Conservation (phyloP, 2,113 vertebrate species). For the Plestiodon gilberti region DNA sequence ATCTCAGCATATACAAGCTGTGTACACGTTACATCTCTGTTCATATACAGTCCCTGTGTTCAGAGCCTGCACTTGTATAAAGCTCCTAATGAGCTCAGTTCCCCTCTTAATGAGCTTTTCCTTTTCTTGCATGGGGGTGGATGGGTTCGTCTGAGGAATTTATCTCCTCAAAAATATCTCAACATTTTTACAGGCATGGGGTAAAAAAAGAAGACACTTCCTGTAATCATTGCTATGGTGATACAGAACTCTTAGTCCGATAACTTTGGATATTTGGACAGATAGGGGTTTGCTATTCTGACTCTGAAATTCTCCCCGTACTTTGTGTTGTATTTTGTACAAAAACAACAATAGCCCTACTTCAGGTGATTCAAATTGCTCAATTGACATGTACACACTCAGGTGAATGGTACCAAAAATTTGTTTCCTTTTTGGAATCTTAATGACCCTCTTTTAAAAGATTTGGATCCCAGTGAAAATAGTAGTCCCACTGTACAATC, state of each 20-base stretch:
- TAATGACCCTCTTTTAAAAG: slow-evolving; percentile 32
- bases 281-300: slow-evolving; percentile 22
- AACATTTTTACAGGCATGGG: not conserved
- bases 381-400: slow-evolving; percentile 7
- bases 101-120: not conserved
- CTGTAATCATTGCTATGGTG: not conserved
- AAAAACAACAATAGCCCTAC: not conserved
- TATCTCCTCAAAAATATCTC: not conserved
- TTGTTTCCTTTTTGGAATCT: slow-evolving; percentile 21
- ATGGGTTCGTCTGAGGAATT: not conserved
- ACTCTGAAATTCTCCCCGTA: not conserved
- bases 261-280: not conserved
- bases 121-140: not conserved
- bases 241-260: slow-evolving; percentile 7
- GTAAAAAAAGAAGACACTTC: not conserved
- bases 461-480: slow-evolving; percentile 35
- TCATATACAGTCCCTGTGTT: too few species aligned
- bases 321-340: not conserved
- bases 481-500: slow-evolving; percentile 24
- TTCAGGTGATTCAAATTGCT: not conserved
- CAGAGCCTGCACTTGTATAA: too few species aligned
- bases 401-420: not conserved
- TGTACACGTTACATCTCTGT: too few species aligned
- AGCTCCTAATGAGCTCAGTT: not conserved
- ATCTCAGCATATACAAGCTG: too few species aligned